Evolutionary conservation across 2,888 invertebrate genomes (phyloP), one percentile per base, ranked within the genome.

Genomic region (Dichetophora obliterata): DNA sequence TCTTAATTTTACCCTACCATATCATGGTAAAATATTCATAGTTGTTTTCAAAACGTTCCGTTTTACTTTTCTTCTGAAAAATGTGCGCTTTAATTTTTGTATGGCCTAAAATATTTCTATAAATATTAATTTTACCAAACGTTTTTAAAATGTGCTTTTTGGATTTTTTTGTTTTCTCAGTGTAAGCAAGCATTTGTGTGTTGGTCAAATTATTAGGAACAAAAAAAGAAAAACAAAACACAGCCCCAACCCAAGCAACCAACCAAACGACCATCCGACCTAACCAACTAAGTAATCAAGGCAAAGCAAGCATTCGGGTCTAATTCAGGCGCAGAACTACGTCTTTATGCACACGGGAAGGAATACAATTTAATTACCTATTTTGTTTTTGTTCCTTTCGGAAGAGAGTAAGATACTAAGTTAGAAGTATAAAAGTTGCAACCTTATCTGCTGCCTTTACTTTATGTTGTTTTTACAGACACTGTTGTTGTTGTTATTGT

Each of bases 341-440:
- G 34, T 70, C 31, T 9, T 70, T 54, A 70, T 54, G 70, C 52
- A 24, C 70, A 70, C 54, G 52, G 54, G 34, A 54, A 70, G n/a
- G 54, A 70, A 52, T 52, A 54, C 70, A 70, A 70, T 70, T 70
- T 70, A 70, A 70, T 70, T 70, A 70, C 54, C 27, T 48, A 43
- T 50, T 69, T 43, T 68, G 48, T 43, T 24, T 14, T 68, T 48
- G 19, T 68, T 52, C 22, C 31, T 69, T 5, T 50, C 19, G 27
- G 34, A 31, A 54, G 31, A 70, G 54, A n/a, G 34, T 70, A 31
- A 24, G 54, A 70, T 50, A 70, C 54, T 70, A 70, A 70, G 70
- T 70, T 70, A 8, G 11, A 37, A 70, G 54, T 57, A 70, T 37
- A 27, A 54, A 70, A 54, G 34, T 70, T 70, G 34, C 70, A 70